phyloP scores from a whole-genome alignment of 2,888 invertebrate species.

The Cheilosia vulpina region DNA sequence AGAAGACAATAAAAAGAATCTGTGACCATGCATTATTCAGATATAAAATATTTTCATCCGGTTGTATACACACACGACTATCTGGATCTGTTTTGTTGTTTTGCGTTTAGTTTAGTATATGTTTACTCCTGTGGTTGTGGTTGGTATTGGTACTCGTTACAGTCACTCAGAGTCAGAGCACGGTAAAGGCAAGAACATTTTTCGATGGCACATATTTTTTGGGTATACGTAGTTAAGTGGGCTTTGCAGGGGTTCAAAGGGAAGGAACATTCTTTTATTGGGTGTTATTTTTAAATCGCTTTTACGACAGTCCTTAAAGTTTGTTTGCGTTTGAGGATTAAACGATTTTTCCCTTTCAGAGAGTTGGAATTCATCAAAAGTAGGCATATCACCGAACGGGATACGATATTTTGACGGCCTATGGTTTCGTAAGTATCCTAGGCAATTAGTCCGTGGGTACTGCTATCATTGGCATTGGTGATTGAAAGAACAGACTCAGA shows the following conservation, averaged over 20 bases:
- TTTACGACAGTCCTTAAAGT: too few relatives aligned
- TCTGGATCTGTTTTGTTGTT: slow-evolving; percentile 6
- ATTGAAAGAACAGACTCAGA: too few relatives aligned
- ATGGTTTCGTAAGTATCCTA: too few relatives aligned
- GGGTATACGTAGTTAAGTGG: background rate
- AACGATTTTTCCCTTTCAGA: too few relatives aligned
- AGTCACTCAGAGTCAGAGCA: slow-evolving; percentile 44
- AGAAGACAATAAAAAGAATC: slow-evolving; percentile 58
- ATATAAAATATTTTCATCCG: slow-evolving; percentile 57
- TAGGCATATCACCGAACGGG: background rate
- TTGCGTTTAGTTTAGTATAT: slow-evolving; percentile 22
- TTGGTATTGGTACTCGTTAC: slow-evolving; percentile 11
- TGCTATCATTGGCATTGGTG: too few relatives aligned
- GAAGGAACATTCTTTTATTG: background rate
- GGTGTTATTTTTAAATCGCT: background rate
- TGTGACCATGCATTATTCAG: slow-evolving; percentile 66
- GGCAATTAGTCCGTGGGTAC: too few relatives aligned
- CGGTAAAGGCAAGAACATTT: background rate
- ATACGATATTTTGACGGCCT: too few relatives aligned
- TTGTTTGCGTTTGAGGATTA: too few relatives aligned
- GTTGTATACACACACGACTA: slow-evolving; percentile 15
- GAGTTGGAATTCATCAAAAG: background rate
- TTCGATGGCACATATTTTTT: slow-evolving; percentile 2
- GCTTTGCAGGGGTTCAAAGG: background rate
- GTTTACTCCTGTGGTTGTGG: slow-evolving; percentile 7